Evolutionary conservation across 2,113 vertebrate genomes (phyloP).

Genomic region (Myotis lucifugus): DNA sequence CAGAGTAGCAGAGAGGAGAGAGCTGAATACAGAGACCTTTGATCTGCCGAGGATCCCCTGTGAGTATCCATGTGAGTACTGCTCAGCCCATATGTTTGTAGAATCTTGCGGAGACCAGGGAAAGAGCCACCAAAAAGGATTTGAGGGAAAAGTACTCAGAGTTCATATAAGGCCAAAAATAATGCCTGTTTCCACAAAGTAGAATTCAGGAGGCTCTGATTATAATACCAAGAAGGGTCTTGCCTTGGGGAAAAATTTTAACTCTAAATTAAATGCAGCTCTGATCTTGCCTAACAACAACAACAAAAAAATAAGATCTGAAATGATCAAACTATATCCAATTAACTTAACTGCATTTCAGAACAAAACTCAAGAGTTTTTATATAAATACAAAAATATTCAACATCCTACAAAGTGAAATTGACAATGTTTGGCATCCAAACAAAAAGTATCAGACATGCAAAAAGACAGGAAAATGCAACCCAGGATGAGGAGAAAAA

Average conservation of each 20-base stretch:
- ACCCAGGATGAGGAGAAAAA: neutral
- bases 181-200: neutral
- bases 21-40: neutral
- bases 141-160: neutral
- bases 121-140: neutral
- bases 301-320: neutral
- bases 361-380: neutral
- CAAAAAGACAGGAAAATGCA: neutral
- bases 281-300: neutral
- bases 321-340: constrained; percentile 27
- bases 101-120: neutral
- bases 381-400: constrained; percentile 7
- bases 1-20: neutral
- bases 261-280: neutral
- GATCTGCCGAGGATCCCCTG: neutral
- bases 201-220: neutral
- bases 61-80: neutral
- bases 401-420: neutral
- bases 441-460: neutral
- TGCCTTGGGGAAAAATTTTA: neutral
- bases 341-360: neutral
- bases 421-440: neutral
- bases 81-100: neutral
- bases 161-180: neutral
- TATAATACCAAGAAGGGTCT: neutral